Evolutionary conservation across 1,140 invertebrate species (phyloP), one percentile per base, ranked within the genome.

Genomic region (Drosophila subobscura): DNA sequence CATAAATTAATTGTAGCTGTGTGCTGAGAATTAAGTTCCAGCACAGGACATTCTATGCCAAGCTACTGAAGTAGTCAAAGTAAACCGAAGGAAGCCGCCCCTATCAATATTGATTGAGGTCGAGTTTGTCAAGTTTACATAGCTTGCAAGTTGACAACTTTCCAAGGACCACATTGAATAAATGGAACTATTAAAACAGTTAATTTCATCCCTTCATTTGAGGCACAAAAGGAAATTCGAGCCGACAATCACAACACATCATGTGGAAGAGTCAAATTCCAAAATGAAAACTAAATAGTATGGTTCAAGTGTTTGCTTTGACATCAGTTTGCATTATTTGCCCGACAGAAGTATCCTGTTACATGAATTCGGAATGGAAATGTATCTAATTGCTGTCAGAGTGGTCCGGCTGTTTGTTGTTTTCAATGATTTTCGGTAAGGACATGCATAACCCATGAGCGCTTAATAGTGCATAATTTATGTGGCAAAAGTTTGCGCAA

Each of bases 1-100:
- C 42, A 58, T 65, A 59, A 14, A 12, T 40, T 14, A 4, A n/a
- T 79, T 76, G 41, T 55, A 91, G 89, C 37, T 71, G 72, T 42
- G 89, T 91, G 5, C 64, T 84, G 51, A 74, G 71, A 27, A 84
- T 89, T 47, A 91, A 91, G 25, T 41, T 66, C n/a, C 75, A 60
- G 16, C 70, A 91, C 50, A 79, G 70, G 25, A 63, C 72, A 37
- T 73, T 91, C 65, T 91, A 91, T 68, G 81, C 74, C 20, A 53
- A 73, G 45, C 52, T 72, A 7, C 73, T 91, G 8, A 91, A 91
- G 53, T 91, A 61, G 67, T 49, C 27, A 47, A 22, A 54, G 33
- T 42, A 51, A 61, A 50, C 45, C 14, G 20, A 63, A 51, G 23
- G 29, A n/a, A n/a, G 8, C 29, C 29, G 22, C 47, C 42, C 61